phyloP scores from a whole-genome alignment of 2,113 vertebrate genomes.

The Zosterops lateralis region DNA sequence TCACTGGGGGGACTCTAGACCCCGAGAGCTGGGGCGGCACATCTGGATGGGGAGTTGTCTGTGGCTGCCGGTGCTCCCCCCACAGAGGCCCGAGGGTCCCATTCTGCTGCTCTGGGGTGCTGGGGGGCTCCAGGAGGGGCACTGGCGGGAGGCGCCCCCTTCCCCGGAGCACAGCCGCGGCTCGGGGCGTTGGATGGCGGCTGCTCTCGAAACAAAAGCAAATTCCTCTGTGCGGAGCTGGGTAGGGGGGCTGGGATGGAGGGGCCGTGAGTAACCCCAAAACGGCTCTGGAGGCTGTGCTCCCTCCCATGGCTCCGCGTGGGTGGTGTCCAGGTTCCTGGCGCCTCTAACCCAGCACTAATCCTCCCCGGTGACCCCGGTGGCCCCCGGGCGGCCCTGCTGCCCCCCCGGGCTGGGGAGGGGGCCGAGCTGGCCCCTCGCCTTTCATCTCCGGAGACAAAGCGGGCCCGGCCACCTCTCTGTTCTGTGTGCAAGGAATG shows the following conservation, averaged over 20 bases:
- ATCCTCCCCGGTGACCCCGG: background rate
- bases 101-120: background rate
- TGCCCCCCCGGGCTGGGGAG: background rate
- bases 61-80: background rate
- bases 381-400: background rate
- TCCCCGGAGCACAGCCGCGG: background rate
- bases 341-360: background rate
- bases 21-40: background rate
- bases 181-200: background rate
- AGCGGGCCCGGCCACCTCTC: background rate
- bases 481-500: background rate
- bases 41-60: background rate
- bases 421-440: background rate
- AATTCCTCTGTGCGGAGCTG: background rate
- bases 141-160: background rate
- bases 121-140: background rate
- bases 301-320: background rate
- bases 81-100: background rate
- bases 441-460: conserved; percentile 15
- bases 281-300: background rate
- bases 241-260: background rate
- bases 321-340: background rate
- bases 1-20: background rate
- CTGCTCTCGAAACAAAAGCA: background rate
- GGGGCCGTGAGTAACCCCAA: background rate